These are phyloP conservation scores for Taeniopygia guttata DNA, from an alignment of 2,797 vertebrate species.

Conservation along the genomic window DNA sequence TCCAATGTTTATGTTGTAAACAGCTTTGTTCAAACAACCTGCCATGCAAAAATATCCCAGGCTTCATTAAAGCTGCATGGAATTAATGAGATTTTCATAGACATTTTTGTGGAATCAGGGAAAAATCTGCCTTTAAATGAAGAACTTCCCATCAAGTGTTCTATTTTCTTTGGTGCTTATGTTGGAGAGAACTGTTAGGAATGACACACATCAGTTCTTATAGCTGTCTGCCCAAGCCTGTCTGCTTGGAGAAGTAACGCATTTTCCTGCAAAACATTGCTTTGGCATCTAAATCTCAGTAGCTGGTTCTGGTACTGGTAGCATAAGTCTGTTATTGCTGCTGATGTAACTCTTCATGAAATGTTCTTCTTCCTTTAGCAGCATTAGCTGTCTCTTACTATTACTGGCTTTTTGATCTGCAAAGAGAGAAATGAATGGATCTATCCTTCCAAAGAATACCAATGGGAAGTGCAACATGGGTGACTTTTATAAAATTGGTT, in stretches of 20 bases:
- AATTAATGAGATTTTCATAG: neutral
- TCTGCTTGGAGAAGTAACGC: neutral
- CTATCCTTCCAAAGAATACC: neutral
- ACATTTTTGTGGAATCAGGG: neutral
- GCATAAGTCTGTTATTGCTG: conserved; percentile 52
- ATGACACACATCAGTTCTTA: conserved; percentile 55
- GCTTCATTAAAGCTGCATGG: neutral
- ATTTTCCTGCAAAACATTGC: conserved; percentile 15
- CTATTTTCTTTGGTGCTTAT: neutral
- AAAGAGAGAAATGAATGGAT: neutral
- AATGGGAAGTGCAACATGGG: neutral
- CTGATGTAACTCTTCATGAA: conserved; percentile 55
- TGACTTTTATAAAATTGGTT: neutral
- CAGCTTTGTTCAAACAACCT: neutral
- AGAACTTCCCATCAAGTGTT: neutral
- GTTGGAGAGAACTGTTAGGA: conserved; percentile 23
- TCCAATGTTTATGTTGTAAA: neutral
- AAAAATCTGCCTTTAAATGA: neutral
- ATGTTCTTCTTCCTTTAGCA: conserved; percentile 27
- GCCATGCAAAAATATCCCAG: neutral
- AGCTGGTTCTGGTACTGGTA: conserved; percentile 55
- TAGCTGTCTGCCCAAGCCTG: conserved; percentile 46
- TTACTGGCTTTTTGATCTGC: conserved; percentile 11
- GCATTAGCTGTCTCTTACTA: conserved; percentile 43
- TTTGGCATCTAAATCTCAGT: conserved; percentile 59